These are phyloP conservation scores for Hydropsyche betteni DNA, from an alignment of 2,888 invertebrate genomes.

Conservation along the genomic window DNA sequence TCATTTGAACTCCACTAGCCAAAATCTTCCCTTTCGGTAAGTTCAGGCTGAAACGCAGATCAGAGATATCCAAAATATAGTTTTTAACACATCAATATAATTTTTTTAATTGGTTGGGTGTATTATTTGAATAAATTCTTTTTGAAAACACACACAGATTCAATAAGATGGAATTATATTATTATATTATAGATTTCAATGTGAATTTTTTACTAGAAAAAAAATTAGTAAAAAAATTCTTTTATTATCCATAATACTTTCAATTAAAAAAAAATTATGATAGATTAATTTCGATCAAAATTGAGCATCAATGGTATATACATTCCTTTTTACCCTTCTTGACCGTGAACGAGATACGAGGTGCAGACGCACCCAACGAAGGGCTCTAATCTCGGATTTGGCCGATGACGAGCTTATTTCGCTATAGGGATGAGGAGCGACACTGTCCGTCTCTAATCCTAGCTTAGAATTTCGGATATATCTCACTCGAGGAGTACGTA, in stretches of 20 bases:
- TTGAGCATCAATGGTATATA: constrained; percentile 12
- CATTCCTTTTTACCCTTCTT: constrained; percentile 44
- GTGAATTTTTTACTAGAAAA: too few species aligned
- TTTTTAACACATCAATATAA: too few species aligned
- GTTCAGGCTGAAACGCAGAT: too few species aligned
- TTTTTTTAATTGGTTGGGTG: too few species aligned
- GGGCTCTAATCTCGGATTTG: constrained; percentile 47
- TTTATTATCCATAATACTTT: too few species aligned
- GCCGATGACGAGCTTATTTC: constrained; percentile 49
- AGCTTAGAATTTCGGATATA: constrained; percentile 50
- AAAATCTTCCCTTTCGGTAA: constrained; percentile 31
- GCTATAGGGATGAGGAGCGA: background rate
- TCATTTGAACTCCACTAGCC: constrained; percentile 50
- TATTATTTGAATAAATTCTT: too few species aligned
- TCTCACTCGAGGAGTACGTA: constrained; percentile 18
- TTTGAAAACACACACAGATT: background rate
- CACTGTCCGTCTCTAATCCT: constrained; percentile 48
- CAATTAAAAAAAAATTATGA: too few species aligned
- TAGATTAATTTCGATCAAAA: background rate
- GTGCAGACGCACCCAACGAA: background rate
- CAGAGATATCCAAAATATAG: too few species aligned
- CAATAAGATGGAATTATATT: background rate
- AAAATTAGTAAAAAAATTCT: too few species aligned
- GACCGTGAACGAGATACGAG: constrained; percentile 49
- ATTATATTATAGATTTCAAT: background rate